Base-by-base conservation (phyloP, 2,113 vertebrate genomes). In the Leucopsar rothschildi region DNA sequence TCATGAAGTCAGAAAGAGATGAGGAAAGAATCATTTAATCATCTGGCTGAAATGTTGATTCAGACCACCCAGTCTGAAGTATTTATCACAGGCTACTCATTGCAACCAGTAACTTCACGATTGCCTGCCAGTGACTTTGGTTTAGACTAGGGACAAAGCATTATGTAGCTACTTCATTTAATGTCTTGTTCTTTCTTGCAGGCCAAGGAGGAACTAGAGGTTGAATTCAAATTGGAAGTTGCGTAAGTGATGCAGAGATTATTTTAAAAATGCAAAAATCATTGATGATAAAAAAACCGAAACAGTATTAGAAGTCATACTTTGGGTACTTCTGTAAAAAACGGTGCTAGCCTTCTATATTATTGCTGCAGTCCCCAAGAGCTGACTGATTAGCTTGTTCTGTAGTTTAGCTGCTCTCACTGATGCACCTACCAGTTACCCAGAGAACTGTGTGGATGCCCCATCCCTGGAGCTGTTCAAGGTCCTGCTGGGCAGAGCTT, bases 201-300 rank as follows among this genome's bases (percentile, higher is more conserved):
- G 97, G 86, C 86, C 68, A 71, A 84, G 90, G 98, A 98, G 65
- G 97, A 97, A 35, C 96, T 99, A 72, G 98, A 98, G 57, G 97
- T 98, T 69, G 98, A 98, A 86, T 99, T 99, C 95, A 95, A 98
- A 71, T 31, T 98, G 84, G 96, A 97, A n/a, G 72, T 94, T 1
- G 98, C 97, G 99, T 99, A 97, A 98, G 98, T 97, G 52, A 85
- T 29, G 40, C 5, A 47, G 15, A 66, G 9, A 19, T 73, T 66
- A 25, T 83, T 88, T 84, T 3, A 6, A 49, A 86, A 87, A 73
- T 4, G 2, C 6, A 79, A 27, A 39, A 84, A 49, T 45, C 9
- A 7, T 53, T 63, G 25, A 20, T 52, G 37, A 14, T 77, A 40
- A 86, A 68, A 61, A 87, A 14, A 16, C 35, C 42, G 0, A 35